Conservation (phyloP, 2,797 vertebrate species). For the Artibeus jamaicensis region DNA sequence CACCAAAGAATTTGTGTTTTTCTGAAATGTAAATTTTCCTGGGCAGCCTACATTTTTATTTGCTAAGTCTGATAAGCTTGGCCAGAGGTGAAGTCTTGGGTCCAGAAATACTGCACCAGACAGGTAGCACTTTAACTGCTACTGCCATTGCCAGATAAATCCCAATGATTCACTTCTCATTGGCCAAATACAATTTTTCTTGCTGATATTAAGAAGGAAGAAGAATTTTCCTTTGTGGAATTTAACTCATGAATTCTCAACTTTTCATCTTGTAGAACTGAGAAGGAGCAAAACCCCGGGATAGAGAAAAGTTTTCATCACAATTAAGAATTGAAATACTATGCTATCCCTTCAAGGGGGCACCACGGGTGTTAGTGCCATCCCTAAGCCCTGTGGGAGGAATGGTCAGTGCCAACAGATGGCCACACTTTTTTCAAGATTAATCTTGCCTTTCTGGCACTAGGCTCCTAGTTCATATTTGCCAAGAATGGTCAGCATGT, state of each 20-base stretch:
- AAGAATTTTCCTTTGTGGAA: background rate
- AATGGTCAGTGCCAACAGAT: background rate
- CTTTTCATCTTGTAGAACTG: background rate
- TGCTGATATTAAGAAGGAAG: background rate
- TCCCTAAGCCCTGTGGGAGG: background rate
- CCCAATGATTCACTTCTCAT: background rate
- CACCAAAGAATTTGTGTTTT: background rate
- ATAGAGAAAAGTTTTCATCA: background rate
- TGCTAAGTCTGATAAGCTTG: background rate
- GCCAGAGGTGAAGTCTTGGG: background rate
- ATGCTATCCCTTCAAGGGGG: background rate
- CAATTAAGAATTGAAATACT: constrained; percentile 23
- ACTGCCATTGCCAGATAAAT: constrained; percentile 59
- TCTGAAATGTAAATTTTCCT: constrained; percentile 16
- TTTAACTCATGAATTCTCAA: constrained; percentile 40
- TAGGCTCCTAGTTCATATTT: constrained; percentile 48
- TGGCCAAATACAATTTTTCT: constrained; percentile 50
- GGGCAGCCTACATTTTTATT: background rate
- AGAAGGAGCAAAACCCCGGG: background rate
- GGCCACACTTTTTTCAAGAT: constrained; percentile 36
- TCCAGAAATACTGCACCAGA: background rate
- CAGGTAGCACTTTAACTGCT: constrained; percentile 1
- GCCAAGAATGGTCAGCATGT: constrained; percentile 68
- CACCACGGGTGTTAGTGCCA: fast-evolving
- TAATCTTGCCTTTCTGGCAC: constrained; percentile 48